Conservation (phyloP, 2,888 invertebrate genomes). For the Callinectes sapidus region DNA sequence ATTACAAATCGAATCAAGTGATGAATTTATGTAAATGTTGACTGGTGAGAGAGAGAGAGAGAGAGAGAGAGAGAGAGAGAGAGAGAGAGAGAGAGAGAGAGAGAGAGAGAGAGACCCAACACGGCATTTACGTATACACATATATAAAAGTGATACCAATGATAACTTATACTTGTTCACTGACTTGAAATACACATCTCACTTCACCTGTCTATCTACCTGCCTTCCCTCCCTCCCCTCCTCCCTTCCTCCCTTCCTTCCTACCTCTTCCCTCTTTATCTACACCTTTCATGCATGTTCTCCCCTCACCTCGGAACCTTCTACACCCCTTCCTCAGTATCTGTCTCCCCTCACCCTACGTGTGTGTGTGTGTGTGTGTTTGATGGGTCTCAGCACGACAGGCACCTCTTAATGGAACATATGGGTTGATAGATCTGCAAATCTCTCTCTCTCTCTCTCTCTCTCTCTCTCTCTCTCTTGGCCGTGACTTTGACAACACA, state of each 20-base stretch:
- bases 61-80: slow-evolving; percentile 42
- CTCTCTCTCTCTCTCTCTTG: neutral
- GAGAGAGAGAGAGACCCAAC: neutral
- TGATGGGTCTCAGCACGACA: neutral
- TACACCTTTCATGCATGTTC: neutral
- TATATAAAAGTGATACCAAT: neutral
- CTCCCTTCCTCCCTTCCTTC: neutral
- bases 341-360: neutral
- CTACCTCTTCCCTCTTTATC: neutral
- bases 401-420: neutral
- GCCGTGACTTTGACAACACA: neutral
- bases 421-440: neutral
- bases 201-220: neutral
- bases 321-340: neutral
- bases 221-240: neutral
- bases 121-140: neutral
- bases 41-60: neutral
- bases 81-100: slow-evolving; percentile 9
- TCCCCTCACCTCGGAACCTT: neutral
- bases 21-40: neutral
- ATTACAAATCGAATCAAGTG: neutral
- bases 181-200: neutral
- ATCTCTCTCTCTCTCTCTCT: slow-evolving; percentile 21
- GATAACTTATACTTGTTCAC: neutral
- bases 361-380: slow-evolving; percentile 41